Percentiles rank a stretch among this genome's conserved stretches.
Evolutionary conservation across 2,888 invertebrate genomes (phyloP).

Genomic region (Platerodrilus igneus): DNA sequence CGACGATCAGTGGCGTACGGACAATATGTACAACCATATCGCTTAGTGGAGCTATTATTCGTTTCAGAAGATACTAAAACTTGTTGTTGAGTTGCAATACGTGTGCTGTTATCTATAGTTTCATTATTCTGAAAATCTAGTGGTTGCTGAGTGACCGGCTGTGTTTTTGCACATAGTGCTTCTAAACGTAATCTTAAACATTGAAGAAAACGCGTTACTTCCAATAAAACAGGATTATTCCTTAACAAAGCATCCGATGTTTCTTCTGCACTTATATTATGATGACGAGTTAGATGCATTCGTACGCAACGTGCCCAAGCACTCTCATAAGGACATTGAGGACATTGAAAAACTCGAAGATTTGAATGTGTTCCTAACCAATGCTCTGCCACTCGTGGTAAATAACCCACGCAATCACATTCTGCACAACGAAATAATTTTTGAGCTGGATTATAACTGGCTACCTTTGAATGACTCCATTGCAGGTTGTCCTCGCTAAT

Average conservation of each 20-base stretch:
- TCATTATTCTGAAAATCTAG: constrained; percentile 31
- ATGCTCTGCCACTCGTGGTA: constrained; percentile 70
- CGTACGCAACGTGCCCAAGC: constrained; percentile 73
- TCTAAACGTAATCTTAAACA: constrained; percentile 62
- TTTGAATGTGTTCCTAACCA: constrained; percentile 72
- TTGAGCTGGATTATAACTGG: constrained; percentile 72
- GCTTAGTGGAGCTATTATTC: constrained; percentile 48
- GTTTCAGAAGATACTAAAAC: constrained; percentile 13
- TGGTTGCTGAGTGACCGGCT: constrained; percentile 35
- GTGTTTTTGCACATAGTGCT: constrained; percentile 43
- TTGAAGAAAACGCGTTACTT: constrained; percentile 67
- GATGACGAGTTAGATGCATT: constrained; percentile 67
- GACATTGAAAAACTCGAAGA: constrained; percentile 59
- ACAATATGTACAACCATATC: constrained; percentile 83
- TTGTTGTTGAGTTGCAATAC: constrained; percentile 15
- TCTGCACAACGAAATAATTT: constrained; percentile 71
- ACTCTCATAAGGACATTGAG: constrained; percentile 68
- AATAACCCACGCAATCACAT: constrained; percentile 71
- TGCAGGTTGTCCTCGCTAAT: constrained; percentile 66
- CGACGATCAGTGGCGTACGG: constrained; percentile 88
- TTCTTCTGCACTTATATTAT: constrained; percentile 62
- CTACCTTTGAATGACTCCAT: constrained; percentile 76
- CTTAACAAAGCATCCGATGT: constrained; percentile 59
- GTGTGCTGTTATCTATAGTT: constrained; percentile 16
- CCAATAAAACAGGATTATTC: constrained; percentile 70